Evolutionary conservation across 2,888 invertebrate species (phyloP), one percentile per base, ranked within the genome.

Genomic region (Cheilosia pagana): DNA sequence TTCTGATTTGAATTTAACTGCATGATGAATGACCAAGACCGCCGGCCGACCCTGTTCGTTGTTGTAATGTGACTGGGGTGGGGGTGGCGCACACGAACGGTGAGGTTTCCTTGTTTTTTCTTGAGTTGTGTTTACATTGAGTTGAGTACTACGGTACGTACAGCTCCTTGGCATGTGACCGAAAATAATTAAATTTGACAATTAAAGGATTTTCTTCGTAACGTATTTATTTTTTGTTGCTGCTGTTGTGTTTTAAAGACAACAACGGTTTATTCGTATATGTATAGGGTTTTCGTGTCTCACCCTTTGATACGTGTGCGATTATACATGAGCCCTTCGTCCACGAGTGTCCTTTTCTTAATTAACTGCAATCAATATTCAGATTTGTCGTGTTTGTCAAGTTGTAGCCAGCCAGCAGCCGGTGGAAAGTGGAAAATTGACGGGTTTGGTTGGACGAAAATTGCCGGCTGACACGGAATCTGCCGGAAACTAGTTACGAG

Each of bases 1-100:
- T 87, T 88, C 86, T 88, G 88, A 88, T 88, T 88, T 87, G 87
- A 88, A 87, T 88, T 88, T 87, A 88, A 88, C 87, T 87, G 87
- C 87, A 88, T 88, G 87, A 87, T 87, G 87, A 87, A 87, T 88
- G 88, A 86, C 87, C 87, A 81, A 75, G 75, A 76, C 75, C 71
- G 62, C 60, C 75, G 70, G 53, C 53, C 76, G 71, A 45, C 50
- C 57, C 45, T 57, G 45, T 68, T 63, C 50, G 52, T 41, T 57
- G 45, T 68, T 63, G 52, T 74, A 74, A 41, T 79, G 28, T 68
- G 62, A 59, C 43, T 67, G 43, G 45, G 72, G 72, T 67, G 50
- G 35, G 23, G 52, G 60, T 50, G 3, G 52, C 16, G 48, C 71
- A 31, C 67, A 81, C 75, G 60, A 85, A 81, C 53, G 31, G 43